phyloP scores from a whole-genome alignment of 2,797 vertebrate species.

The Gadopsis marmoratus region DNA sequence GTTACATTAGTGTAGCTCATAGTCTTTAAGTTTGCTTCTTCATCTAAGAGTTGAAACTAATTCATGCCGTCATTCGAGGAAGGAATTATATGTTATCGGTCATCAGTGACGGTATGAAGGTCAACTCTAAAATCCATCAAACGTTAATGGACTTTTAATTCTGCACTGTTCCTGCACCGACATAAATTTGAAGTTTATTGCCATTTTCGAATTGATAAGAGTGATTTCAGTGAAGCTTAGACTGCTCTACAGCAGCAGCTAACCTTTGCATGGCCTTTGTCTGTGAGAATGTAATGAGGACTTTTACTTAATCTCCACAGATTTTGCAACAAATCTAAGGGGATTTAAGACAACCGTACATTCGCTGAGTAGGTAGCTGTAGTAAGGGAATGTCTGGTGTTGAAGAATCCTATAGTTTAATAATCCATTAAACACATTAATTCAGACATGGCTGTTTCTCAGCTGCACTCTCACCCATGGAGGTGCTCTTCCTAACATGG shows the following conservation, averaged over 20 bases:
- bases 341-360: constrained; percentile 2
- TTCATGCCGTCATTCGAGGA: constrained; percentile 18
- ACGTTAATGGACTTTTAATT: constrained; percentile 8
- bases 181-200: background rate
- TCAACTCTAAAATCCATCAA: constrained; percentile 14
- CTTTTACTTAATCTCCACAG: constrained; percentile 27
- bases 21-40: constrained; percentile 11
- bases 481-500: constrained; percentile 43
- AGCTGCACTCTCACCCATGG: constrained; percentile 12
- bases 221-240: constrained; percentile 1
- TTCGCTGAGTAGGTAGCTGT: background rate
- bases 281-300: constrained; percentile 28
- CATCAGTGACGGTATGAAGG: constrained; percentile 1
- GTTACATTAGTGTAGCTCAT: constrained; percentile 2
- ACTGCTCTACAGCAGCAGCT: constrained; percentile 19
- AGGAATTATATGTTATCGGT: constrained; percentile 6
- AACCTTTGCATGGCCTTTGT: constrained; percentile 48
- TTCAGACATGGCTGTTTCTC: constrained; percentile 25
- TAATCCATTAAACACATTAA: constrained; percentile 21
- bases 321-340: constrained; percentile 18
- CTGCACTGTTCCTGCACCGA: background rate
- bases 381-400: background rate
- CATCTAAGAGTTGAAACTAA: constrained; percentile 11
- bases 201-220: constrained; percentile 13
- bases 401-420: background rate